Evolutionary conservation across 2,113 vertebrate species (phyloP).

Genomic region (Oxygymnocypris stewartii): DNA sequence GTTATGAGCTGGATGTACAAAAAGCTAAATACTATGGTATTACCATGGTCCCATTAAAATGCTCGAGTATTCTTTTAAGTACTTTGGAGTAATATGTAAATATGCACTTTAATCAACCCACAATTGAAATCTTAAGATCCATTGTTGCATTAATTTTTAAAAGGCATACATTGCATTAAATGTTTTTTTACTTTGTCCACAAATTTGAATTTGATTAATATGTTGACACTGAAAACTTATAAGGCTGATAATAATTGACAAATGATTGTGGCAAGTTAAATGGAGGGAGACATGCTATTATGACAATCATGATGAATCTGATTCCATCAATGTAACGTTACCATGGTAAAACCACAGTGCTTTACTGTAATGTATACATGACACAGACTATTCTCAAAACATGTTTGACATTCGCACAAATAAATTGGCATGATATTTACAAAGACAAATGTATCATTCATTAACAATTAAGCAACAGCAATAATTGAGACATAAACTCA

Average conservation of each 20-base stretch:
- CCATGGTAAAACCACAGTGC: neutral
- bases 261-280: neutral
- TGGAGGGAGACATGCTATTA: neutral
- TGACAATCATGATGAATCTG: neutral
- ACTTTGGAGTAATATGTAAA: neutral
- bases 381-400: neutral
- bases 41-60: neutral
- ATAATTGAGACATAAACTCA: constrained; percentile 15
- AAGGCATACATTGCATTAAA: neutral
- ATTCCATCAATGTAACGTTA: neutral
- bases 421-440: neutral
- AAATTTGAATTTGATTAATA: neutral
- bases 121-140: neutral
- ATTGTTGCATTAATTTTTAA: neutral
- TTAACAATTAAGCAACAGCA: neutral
- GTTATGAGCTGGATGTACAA: neutral
- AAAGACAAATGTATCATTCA: neutral
- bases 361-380: neutral
- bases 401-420: neutral
- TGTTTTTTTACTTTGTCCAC: neutral
- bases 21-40: neutral
- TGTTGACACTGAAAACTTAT: neutral
- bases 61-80: neutral
- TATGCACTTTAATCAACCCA: neutral
- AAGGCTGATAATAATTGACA: neutral